Evolutionary conservation across 2,888 invertebrate genomes (phyloP).

Genomic region (Pollenia amentaria): DNA sequence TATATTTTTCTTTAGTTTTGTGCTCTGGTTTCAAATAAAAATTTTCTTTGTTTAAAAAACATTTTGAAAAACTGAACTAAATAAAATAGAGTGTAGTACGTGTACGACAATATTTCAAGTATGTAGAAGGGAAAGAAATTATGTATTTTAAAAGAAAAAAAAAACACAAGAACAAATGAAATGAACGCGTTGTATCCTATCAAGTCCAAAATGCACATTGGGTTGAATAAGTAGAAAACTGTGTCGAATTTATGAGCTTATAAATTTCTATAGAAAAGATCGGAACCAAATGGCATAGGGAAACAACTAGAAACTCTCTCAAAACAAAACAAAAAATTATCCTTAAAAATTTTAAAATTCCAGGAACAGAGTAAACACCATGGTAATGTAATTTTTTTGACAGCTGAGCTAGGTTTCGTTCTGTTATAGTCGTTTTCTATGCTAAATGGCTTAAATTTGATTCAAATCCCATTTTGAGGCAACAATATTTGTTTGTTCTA

Average conservation of each 20-base stretch:
- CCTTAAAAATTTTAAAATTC: no score
- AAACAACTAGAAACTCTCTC: no score
- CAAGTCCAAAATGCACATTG: conserved; percentile 26
- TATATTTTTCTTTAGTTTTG: background rate
- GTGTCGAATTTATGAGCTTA: background rate
- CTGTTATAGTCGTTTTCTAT: no score
- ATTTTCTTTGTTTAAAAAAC: background rate
- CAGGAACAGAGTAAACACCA: no score
- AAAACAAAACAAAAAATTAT: no score
- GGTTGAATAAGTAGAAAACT: background rate
- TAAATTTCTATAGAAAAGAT: no score
- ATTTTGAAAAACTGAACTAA: background rate
- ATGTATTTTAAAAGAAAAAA: conserved; percentile 5
- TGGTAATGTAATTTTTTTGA: no score
- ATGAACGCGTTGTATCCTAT: conserved; percentile 56
- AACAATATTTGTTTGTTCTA: no score
- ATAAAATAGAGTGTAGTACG: background rate
- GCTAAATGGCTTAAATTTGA: no score
- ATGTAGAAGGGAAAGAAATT: background rate
- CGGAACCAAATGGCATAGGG: no score
- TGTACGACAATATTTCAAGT: conserved; percentile 1
- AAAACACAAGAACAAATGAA: conserved; percentile 22
- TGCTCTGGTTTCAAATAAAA: background rate
- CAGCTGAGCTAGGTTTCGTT: no score
- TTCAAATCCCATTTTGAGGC: no score